Conservation (phyloP, 2,888 invertebrate genomes). For the Oeneis ivallda region DNA sequence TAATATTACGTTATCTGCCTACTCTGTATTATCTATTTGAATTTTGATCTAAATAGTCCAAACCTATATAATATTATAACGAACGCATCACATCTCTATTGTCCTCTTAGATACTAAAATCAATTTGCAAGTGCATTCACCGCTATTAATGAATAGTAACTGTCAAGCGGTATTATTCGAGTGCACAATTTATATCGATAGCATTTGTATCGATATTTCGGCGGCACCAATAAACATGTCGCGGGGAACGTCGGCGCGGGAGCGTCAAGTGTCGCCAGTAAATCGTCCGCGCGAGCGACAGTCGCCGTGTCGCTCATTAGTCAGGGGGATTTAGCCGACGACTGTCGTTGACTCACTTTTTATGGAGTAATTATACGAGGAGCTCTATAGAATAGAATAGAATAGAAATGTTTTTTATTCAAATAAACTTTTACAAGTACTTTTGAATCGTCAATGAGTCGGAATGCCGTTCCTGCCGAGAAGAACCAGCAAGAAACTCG, state of each 20-base stretch:
- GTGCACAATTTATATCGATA: conserved; percentile 29
- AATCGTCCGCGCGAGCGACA: conserved; percentile 34
- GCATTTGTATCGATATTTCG: conserved; percentile 60
- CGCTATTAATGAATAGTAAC: conserved; percentile 56
- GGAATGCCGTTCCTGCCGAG: too few species aligned
- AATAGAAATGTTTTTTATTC: too few species aligned
- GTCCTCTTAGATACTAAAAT: conserved; percentile 11
- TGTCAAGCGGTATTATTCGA: conserved; percentile 53
- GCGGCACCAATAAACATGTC: conserved; percentile 62
- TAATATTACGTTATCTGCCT: too few species aligned
- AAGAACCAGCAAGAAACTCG: too few species aligned
- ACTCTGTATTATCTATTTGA: too few species aligned
- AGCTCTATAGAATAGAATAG: too few species aligned
- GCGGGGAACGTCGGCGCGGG: conserved; percentile 17
- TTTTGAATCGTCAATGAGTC: too few species aligned
- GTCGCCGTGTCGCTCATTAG: conserved; percentile 36
- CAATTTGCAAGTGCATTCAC: conserved; percentile 20
- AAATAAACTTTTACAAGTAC: too few species aligned
- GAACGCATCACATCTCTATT: neutral
- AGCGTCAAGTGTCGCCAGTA: conserved; percentile 35
- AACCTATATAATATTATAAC: too few species aligned
- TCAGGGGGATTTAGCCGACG: conserved; percentile 33
- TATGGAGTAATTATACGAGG: neutral
- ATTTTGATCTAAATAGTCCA: too few species aligned
- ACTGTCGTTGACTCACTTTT: conserved; percentile 2